Conservation (phyloP, 2,888 invertebrate species). For the Taphrorychus bicolor region DNA sequence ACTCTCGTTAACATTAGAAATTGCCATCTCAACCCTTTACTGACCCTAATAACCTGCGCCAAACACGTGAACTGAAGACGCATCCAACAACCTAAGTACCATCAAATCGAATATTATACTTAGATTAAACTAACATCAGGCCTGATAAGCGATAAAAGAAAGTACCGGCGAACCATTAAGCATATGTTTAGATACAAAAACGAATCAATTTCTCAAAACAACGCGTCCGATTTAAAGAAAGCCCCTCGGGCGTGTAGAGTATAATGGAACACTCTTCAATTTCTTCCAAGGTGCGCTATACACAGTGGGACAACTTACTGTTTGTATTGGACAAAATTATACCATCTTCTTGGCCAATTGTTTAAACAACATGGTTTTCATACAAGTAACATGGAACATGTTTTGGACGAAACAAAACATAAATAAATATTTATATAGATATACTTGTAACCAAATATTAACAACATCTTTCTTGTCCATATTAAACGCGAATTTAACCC, state of each 20-base stretch:
- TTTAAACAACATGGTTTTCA: no score
- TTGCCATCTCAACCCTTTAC: no score
- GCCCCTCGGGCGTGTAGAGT: background rate
- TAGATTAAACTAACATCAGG: background rate
- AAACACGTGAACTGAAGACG: background rate
- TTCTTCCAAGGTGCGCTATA: constrained; percentile 12
- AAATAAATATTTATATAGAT: no score
- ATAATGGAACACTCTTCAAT: constrained; percentile 28
- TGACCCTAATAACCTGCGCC: background rate
- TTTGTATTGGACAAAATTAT: background rate
- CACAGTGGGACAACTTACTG: background rate
- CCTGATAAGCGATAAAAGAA: constrained; percentile 8
- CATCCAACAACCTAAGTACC: background rate
- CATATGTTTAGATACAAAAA: constrained; percentile 18
- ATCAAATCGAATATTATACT: background rate
- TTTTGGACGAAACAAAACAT: no score
- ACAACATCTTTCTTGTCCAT: background rate
- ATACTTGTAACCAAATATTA: no score
- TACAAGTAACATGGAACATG: no score
- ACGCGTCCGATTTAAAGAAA: background rate
- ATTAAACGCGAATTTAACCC: background rate
- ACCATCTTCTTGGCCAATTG: no score
- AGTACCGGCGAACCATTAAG: constrained; percentile 13
- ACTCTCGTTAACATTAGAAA: no score
- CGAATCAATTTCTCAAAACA: constrained; percentile 10